Conservation (phyloP, 2,888 invertebrate species). For the Lampropteryx suffumata region DNA sequence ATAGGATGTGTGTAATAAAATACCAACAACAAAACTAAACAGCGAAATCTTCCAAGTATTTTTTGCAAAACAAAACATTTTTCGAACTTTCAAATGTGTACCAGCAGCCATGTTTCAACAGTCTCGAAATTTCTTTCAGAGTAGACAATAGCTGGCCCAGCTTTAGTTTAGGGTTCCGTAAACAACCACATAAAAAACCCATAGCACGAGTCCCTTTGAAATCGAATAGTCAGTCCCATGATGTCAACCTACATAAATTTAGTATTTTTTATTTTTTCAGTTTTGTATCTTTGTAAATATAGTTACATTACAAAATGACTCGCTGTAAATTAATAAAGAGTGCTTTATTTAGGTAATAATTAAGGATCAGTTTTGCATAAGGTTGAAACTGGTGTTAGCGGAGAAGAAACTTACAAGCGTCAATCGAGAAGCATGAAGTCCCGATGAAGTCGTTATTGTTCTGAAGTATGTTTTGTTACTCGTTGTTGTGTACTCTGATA, state of each 20-base stretch:
- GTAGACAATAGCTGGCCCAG: constrained; percentile 27
- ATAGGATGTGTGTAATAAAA: too few species aligned
- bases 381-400: not conserved
- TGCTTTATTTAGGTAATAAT: too few species aligned
- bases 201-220: not conserved
- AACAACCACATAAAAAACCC: constrained; percentile 29
- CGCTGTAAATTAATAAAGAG: too few species aligned
- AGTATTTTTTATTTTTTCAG: too few species aligned
- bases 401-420: constrained; percentile 31
- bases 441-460: constrained; percentile 23
- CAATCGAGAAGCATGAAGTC: constrained; percentile 29
- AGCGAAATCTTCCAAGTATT: constrained; percentile 13
- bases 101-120: constrained; percentile 19
- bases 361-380: too few species aligned
- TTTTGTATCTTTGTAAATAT: too few species aligned
- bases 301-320: too few species aligned
- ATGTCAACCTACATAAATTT: too few species aligned
- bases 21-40: too few species aligned
- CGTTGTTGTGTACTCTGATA: constrained; percentile 19
- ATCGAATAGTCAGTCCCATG: too few species aligned
- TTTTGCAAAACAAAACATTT: constrained; percentile 21
- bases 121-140: constrained; percentile 29
- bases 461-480: constrained; percentile 19
- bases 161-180: constrained; percentile 35
- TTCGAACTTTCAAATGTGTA: constrained; percentile 28